Conservation (phyloP, 2,113 vertebrate genomes). For the Microtus montanus region DNA sequence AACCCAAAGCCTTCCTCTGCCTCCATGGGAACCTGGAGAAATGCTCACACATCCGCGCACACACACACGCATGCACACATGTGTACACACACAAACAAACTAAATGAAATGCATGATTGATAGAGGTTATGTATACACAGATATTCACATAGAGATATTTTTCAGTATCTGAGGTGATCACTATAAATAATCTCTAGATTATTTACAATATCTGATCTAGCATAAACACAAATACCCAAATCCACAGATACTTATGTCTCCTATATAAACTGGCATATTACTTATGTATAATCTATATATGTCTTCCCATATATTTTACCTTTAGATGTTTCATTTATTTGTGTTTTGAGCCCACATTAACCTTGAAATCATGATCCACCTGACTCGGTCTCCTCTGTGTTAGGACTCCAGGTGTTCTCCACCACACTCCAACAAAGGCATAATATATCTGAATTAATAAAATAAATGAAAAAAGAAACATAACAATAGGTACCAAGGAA, state of each 20-base stretch:
- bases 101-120: not conserved
- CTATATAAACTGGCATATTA: not conserved
- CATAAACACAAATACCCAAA: not conserved
- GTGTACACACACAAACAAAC: not conserved
- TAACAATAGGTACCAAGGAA: no score
- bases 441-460: no score
- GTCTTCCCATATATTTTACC: not conserved
- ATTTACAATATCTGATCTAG: not conserved
- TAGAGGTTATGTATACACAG: not conserved
- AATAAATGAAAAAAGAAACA: no score
- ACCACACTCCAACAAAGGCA: not conserved
- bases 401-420: not conserved
- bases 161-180: not conserved
- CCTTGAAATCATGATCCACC: not conserved
- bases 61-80: not conserved
- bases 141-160: not conserved
- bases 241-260: not conserved
- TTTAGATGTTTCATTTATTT: not conserved
- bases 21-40: not conserved
- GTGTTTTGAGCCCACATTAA: not conserved
- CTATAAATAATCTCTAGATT: not conserved
- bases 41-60: not conserved
- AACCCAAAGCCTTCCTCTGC: not conserved
- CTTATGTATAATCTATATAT: not conserved
- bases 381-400: not conserved